Percentiles rank a stretch among this genome's conserved stretches.
Evolutionary conservation across 2,888 invertebrate species (phyloP).

Genomic region (Pandemis heparana): DNA sequence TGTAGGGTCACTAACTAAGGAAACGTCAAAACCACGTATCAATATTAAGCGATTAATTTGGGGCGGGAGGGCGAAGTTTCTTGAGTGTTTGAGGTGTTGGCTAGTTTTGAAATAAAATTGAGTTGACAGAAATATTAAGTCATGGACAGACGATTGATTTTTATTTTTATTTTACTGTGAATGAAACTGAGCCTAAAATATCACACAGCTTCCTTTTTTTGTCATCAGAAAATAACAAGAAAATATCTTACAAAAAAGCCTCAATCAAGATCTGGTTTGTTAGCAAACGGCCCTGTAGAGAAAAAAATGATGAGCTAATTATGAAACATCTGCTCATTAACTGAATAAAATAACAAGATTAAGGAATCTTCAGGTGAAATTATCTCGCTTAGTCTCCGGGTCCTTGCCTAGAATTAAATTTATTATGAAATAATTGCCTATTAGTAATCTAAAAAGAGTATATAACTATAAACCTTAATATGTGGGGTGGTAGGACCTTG

Average conservation of each 20-base stretch:
- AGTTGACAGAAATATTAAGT: not conserved
- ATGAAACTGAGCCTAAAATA: too few species aligned
- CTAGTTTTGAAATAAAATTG: constrained; percentile 49
- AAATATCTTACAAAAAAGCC: not conserved
- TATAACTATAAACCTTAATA: too few species aligned
- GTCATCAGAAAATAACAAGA: too few species aligned
- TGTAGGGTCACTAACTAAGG: constrained; percentile 68
- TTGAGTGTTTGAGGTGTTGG: constrained; percentile 61
- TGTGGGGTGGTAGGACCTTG: too few species aligned
- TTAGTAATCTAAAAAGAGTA: too few species aligned
- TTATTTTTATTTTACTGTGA: not conserved
- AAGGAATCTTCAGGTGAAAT: not conserved
- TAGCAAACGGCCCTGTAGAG: not conserved
- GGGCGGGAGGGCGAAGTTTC: constrained; percentile 63
- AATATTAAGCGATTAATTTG: constrained; percentile 77
- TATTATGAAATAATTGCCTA: not conserved
- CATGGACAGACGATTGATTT: not conserved
- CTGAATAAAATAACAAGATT: not conserved
- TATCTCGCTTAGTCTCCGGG: not conserved
- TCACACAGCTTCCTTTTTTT: too few species aligned
- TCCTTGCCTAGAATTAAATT: not conserved
- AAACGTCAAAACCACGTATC: constrained; percentile 80
- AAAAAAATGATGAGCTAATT: constrained; percentile 2
- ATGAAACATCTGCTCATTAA: constrained; percentile 8
- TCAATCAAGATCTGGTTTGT: not conserved